Evolutionary conservation across 2,888 invertebrate species (phyloP), one percentile per base, ranked within the genome.

Genomic region (Tetramorium bicarinatum): DNA sequence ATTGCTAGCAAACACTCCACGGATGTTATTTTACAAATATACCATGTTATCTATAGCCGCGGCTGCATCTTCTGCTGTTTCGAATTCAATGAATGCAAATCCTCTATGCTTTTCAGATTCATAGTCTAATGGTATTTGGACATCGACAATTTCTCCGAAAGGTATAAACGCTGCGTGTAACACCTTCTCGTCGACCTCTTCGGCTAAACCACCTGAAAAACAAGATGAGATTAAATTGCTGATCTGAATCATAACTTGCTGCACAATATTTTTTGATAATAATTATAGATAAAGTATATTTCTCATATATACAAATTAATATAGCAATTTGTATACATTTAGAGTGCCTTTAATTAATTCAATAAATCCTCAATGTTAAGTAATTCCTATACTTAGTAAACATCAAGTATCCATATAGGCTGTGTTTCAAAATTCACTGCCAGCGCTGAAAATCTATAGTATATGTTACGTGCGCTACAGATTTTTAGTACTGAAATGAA

Each of bases 11-110:
- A 79, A 83, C 38, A 62, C 79, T 61, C 79, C 44, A 47, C 34
- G 44, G 47, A 44, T n/a, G 44, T 21, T 76, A 80, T 85, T 87
- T 85, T 82, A 87, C 34, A 83, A 54, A 85, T 87, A 11, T 87
- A 98, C 98, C 99, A 99, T 99, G 93, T 99, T 99, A 95, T 99
- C 99, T 92, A 99, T 99, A 67, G 99, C 99, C 49, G 99, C 98
- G 13, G 98, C 97, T n/a, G 99, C 99, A 96, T 99, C 99, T 95
- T 99, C 99, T 11, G 98, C 97, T 89, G 97, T 96, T 95, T 99
- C 99, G 95, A 99, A 99, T 95, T 99, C 99, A 88, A 99, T 97
- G 94, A 99, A 99, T 0, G 99, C 99, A 95, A 99, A 99, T n/a
- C 99, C 99, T 93, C 99, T 96, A 93, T 99, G 99, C 93, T 99